A percentile compares a stretch with the other conserved stretches of the same genome.
Evolutionary conservation across 2,113 vertebrate species (phyloP).

Genomic region (Macrotis lagotis): DNA sequence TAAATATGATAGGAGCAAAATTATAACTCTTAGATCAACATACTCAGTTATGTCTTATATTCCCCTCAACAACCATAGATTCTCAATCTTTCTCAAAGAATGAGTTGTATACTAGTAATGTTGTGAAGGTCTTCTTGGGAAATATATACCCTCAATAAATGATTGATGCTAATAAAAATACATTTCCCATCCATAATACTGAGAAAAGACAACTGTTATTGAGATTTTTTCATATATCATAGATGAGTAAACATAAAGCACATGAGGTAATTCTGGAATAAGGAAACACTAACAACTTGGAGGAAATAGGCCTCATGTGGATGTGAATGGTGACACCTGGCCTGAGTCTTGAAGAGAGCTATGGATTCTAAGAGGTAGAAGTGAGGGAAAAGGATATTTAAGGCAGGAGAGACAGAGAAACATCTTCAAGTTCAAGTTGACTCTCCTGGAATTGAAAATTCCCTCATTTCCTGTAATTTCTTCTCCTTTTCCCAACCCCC

Average conservation of each 20-base stretch:
- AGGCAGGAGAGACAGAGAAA: background rate
- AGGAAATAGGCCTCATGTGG: background rate
- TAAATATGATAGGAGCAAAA: background rate
- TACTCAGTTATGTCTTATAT: background rate
- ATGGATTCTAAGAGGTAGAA: background rate
- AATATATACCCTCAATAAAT: background rate
- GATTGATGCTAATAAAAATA: background rate
- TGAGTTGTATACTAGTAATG: background rate
- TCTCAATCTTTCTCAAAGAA: background rate
- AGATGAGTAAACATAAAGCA: background rate
- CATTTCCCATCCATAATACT: background rate
- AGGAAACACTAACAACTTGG: background rate
- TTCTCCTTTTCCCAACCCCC: background rate
- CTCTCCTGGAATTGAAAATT: background rate
- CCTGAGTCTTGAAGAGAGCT: background rate
- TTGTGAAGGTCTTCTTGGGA: background rate
- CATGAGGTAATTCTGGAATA: background rate
- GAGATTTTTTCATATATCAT: background rate
- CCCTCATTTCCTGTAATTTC: background rate
- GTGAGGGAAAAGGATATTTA: background rate
- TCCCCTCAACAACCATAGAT: background rate
- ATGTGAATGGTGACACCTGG: background rate
- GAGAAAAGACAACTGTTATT: background rate
- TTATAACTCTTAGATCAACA: background rate
- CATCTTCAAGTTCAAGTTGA: background rate